Percentiles rank a stretch among this genome's conserved stretches.
Evolutionary conservation across 2,888 invertebrate genomes (phyloP).

Genomic region (Coenonympha glycerion): DNA sequence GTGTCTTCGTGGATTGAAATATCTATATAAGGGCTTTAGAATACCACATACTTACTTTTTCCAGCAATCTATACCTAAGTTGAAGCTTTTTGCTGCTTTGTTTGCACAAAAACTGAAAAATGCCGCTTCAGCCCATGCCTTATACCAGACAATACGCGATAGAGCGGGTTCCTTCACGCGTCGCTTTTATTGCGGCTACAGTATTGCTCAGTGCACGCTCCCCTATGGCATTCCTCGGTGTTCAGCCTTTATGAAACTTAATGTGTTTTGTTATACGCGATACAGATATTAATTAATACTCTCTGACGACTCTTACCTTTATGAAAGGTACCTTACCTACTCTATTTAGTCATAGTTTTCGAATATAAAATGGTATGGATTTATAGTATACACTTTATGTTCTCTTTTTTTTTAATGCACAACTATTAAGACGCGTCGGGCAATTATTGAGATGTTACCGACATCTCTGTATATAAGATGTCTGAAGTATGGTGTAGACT

Average conservation of each 20-base stretch:
- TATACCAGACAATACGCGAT: conserved; percentile 1
- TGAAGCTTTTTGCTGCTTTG: neutral
- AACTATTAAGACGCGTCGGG: no score
- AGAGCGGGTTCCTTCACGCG: conserved; percentile 19
- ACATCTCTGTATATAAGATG: no score
- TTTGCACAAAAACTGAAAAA: neutral
- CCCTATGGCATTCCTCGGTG: conserved; percentile 25
- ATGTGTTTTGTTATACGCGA: conserved; percentile 5
- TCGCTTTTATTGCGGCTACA: conserved; percentile 29
- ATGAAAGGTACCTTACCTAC: neutral
- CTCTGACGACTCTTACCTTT: neutral
- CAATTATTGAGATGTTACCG: no score
- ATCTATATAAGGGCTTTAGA: no score
- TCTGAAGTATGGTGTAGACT: no score
- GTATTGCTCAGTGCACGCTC: conserved; percentile 20
- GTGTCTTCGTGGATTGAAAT: no score
- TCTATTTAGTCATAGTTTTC: no score
- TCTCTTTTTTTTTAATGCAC: no score
- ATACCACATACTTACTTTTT: no score
- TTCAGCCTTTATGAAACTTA: conserved; percentile 10
- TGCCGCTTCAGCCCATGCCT: conserved; percentile 9
- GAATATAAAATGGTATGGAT: no score
- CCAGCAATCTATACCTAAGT: no score
- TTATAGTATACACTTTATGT: no score
- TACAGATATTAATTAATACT: conserved; percentile 8